Evolutionary conservation across 1,140 invertebrate genomes (phyloP).

Genomic region (Ceratitis capitata): DNA sequence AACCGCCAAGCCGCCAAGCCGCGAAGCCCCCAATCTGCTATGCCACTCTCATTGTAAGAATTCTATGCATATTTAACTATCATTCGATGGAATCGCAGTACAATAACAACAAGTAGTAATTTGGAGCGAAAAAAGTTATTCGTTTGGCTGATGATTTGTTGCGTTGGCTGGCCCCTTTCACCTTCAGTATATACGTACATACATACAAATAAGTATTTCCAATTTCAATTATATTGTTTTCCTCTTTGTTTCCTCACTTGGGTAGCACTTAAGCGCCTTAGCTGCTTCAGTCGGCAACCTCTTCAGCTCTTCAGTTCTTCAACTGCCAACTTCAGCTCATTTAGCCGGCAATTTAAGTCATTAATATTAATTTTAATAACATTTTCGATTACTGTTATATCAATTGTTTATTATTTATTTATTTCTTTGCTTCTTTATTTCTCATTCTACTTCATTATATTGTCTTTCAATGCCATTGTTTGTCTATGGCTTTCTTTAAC

Average conservation of each 20-base stretch:
- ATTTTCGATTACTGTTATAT: slow-evolving; percentile 29
- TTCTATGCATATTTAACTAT: not conserved
- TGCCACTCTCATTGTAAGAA: not conserved
- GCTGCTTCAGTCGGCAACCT: no score
- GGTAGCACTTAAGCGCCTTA: not conserved
- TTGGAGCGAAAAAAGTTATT: not conserved
- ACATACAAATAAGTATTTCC: not conserved
- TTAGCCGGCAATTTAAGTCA: slow-evolving; percentile 16
- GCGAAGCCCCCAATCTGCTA: no score
- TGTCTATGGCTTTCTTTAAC: not conserved
- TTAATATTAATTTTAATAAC: slow-evolving; percentile 41
- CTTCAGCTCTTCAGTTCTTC: not conserved
- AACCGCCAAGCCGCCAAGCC: not conserved
- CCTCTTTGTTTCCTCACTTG: not conserved
- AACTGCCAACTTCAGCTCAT: slow-evolving; percentile 11
- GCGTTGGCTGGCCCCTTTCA: not conserved
- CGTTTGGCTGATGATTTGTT: not conserved
- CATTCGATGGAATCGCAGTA: no score
- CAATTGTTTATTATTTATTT: not conserved
- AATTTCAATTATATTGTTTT: not conserved
- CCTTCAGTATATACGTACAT: not conserved
- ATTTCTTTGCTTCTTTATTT: slow-evolving; percentile 1
- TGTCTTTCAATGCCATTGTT: not conserved
- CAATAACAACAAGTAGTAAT: not conserved
- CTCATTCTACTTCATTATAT: not conserved